These are phyloP conservation scores for Chloroclystis v-ata DNA, from an alignment of 2,888 invertebrate genomes.

Conservation along the genomic window DNA sequence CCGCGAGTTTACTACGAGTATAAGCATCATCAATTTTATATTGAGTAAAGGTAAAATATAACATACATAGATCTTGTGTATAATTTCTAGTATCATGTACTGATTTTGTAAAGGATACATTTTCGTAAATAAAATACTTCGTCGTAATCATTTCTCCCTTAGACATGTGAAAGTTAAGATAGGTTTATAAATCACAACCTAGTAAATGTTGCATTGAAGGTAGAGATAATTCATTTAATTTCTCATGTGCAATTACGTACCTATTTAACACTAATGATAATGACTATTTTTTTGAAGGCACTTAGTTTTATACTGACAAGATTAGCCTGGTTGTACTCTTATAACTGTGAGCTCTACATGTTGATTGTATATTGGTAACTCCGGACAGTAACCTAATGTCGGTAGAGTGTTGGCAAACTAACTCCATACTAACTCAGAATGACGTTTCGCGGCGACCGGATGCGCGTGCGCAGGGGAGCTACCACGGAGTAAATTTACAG, in stretches of 20 bases:
- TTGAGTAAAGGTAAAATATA: too few species aligned
- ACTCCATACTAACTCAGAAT: conserved; percentile 37
- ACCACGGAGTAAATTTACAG: conserved; percentile 38
- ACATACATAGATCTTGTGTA: too few species aligned
- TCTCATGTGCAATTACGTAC: conserved; percentile 42
- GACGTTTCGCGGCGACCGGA: neutral
- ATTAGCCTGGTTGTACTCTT: conserved; percentile 68
- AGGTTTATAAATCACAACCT: conserved; percentile 53
- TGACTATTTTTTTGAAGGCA: conserved; percentile 76
- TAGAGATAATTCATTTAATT: conserved; percentile 30
- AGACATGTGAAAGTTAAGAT: neutral
- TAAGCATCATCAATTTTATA: too few species aligned
- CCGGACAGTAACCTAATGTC: conserved; percentile 57
- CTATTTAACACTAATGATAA: conserved; percentile 73
- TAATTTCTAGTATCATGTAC: too few species aligned
- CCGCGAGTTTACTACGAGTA: too few species aligned
- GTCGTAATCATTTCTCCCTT: conserved; percentile 36
- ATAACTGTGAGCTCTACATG: conserved; percentile 58
- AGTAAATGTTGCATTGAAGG: conserved; percentile 38
- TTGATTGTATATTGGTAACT: conserved; percentile 77
- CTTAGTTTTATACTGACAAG: conserved; percentile 74
- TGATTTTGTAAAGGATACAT: too few species aligned
- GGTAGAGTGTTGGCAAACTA: conserved; percentile 51
- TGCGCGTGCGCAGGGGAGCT: conserved; percentile 17
- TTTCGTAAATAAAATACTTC: conserved; percentile 53